phyloP scores from a whole-genome alignment of 1,140 invertebrate species.

The Leguminivora glycinivorella region DNA sequence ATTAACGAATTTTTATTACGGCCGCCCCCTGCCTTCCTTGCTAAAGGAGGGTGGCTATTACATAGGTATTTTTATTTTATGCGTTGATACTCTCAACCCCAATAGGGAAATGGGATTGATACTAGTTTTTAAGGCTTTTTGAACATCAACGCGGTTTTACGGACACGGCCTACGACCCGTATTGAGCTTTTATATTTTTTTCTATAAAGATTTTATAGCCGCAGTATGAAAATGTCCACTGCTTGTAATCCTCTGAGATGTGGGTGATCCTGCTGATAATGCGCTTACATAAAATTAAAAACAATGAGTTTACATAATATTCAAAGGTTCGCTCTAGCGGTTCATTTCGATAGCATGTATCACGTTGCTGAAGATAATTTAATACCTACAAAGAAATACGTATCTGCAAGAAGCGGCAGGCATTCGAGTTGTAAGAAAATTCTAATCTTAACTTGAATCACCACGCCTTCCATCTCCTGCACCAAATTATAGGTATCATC shows the following conservation, averaged over 20 bases:
- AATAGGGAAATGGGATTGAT: slow-evolving; percentile 76
- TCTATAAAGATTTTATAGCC: slow-evolving; percentile 47
- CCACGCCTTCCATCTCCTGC: neutral
- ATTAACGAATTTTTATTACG: slow-evolving; percentile 70
- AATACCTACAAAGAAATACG: neutral
- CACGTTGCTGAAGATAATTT: neutral
- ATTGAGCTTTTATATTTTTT: slow-evolving; percentile 62
- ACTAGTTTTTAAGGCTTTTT: slow-evolving; percentile 72
- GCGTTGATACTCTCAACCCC: slow-evolving; percentile 66
- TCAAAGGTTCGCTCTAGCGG: neutral
- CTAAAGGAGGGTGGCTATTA: slow-evolving; percentile 56
- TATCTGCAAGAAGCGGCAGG: neutral
- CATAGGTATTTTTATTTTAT: slow-evolving; percentile 71
- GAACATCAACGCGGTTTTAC: slow-evolving; percentile 65
- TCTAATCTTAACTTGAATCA: neutral
- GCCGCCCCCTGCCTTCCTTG: slow-evolving; percentile 40
- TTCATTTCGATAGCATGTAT: slow-evolving; percentile 1
- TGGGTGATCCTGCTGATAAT: slow-evolving; percentile 5
- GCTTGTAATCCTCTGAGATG: slow-evolving; percentile 19
- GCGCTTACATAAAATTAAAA: neutral
- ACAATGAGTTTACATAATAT: neutral
- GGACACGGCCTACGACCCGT: slow-evolving; percentile 47
- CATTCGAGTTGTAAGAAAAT: neutral
- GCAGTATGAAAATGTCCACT: slow-evolving; percentile 21
- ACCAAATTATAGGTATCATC: neutral